A percentile compares a stretch with the other conserved stretches of the same genome.
Conservation (phyloP, 1,140 invertebrate species). For the Ceratitis capitata region DNA sequence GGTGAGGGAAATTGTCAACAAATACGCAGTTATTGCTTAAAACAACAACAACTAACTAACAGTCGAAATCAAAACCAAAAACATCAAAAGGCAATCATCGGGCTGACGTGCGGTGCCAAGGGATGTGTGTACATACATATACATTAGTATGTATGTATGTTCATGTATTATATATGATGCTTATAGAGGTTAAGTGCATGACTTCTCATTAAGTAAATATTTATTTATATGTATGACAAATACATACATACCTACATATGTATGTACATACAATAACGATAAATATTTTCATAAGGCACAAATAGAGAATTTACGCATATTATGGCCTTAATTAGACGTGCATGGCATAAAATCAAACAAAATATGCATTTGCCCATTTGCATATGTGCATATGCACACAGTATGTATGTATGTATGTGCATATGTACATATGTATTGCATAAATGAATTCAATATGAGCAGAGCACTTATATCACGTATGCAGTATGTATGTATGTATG, state of each 20-base stretch:
- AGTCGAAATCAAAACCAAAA: no score
- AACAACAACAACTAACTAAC: no score
- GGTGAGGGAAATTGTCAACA: no score
- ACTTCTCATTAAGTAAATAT: not conserved
- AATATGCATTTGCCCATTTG: no score
- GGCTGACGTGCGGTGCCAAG: not conserved
- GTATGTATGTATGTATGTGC: not conserved
- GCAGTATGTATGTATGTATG: not conserved
- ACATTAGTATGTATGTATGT: not conserved
- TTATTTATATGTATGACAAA: no score
- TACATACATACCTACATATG: not conserved
- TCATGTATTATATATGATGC: not conserved
- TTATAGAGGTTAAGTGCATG: conserved; percentile 8
- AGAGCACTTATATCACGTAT: no score
- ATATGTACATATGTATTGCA: not conserved
- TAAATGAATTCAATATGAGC: no score
- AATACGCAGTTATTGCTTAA: no score
- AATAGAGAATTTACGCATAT: conserved; percentile 11
- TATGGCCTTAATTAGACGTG: conserved; percentile 36
- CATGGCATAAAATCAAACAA: conserved; percentile 1
- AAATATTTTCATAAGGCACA: not conserved
- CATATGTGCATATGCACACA: not conserved
- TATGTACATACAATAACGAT: not conserved
- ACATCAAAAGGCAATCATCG: not conserved
- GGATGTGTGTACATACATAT: not conserved